Base-by-base conservation (phyloP, 2,113 vertebrate species). In the Nothoprocta pentlandii region DNA sequence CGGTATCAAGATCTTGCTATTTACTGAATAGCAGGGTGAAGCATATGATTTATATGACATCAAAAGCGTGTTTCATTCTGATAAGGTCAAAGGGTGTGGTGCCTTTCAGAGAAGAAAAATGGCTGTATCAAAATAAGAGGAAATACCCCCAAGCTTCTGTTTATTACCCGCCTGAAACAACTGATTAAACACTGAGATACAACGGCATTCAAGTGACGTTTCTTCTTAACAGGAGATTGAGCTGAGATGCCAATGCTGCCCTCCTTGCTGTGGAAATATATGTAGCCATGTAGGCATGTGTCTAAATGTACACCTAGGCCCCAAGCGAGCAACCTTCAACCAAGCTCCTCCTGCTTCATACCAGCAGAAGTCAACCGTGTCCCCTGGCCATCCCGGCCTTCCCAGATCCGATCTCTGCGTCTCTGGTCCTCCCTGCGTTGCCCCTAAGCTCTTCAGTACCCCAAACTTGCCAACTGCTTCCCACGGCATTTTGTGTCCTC, bases 161-260 rank as follows among this genome's bases (percentile, higher is more conserved):
- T 80, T 90, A 32, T 58, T 54, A 54, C 25, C 63, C 64, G 9
- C 21, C 28, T 62, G 39, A 66, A 66, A 19, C 58, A 6, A 10
- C 63, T 74, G 30, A 83, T 59, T 80, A 64, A 85, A 56, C 6
- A 51, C 5, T 14, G 36, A 70, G 21, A 36, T 39, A 78, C 1
- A 34, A 80, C 61, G 80, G 34, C 56, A 71, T 23, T 51, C 53
- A 62, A 67, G 51, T 44, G 16, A n/a, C n/a, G 17, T 46, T 80
- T 79, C 17, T 51, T 89, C 89, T 89, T 81, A 87, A 81, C 39
- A 58, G 39, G n/a, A 82, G 10, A 7, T 59, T 73, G 84, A 84
- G 28, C 5, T 71, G 39, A 81, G 47, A 44, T 79, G 66, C 6
- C 39, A 68, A 28, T 10, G 56, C 10, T 70, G 22, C 6, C 17